A percentile compares a stretch with the other conserved stretches of the same genome.
Evolutionary conservation across 2,888 invertebrate genomes (phyloP).

Genomic region (Autographa gamma): DNA sequence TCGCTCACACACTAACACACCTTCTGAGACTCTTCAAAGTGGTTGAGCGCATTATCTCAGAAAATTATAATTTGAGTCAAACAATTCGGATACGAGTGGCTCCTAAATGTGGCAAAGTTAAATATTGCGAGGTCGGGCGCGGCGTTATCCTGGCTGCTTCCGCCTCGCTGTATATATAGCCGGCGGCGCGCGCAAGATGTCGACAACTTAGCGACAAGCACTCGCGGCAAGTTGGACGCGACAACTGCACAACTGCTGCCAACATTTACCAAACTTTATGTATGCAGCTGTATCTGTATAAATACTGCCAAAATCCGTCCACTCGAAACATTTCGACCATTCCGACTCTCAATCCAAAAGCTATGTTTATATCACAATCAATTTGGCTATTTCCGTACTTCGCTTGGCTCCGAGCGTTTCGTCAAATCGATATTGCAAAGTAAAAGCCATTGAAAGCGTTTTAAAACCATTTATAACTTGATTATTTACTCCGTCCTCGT

Average conservation of each 20-base stretch:
- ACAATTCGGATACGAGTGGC: conserved; percentile 8
- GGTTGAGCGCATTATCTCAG: conserved; percentile 29
- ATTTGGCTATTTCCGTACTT: conserved; percentile 13
- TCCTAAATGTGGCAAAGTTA: conserved; percentile 4
- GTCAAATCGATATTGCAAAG: conserved; percentile 16
- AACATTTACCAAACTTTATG: conserved; percentile 50
- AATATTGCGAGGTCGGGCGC: not conserved
- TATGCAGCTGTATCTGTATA: conserved; percentile 36
- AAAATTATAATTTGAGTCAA: conserved; percentile 17
- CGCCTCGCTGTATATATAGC: conserved; percentile 4
- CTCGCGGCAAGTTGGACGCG: conserved; percentile 35
- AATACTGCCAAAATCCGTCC: conserved; percentile 38
- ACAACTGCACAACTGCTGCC: conserved; percentile 53
- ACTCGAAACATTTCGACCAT: conserved; percentile 30
- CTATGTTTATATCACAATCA: conserved; percentile 22
- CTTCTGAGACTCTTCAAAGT: conserved; percentile 11
- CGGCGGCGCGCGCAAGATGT: conserved; percentile 28
- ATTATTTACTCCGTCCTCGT: conserved; percentile 21
- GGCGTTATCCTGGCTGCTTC: conserved; percentile 5
- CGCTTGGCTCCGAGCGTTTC: not conserved
- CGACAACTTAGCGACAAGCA: conserved; percentile 41
- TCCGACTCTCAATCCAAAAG: conserved; percentile 15
- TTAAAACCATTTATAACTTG: conserved; percentile 29
- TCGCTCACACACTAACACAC: conserved; percentile 18
- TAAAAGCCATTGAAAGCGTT: conserved; percentile 26